Evolutionary conservation across 2,797 vertebrate species (phyloP).

Genomic region (Sebastes kiyomatsui): DNA sequence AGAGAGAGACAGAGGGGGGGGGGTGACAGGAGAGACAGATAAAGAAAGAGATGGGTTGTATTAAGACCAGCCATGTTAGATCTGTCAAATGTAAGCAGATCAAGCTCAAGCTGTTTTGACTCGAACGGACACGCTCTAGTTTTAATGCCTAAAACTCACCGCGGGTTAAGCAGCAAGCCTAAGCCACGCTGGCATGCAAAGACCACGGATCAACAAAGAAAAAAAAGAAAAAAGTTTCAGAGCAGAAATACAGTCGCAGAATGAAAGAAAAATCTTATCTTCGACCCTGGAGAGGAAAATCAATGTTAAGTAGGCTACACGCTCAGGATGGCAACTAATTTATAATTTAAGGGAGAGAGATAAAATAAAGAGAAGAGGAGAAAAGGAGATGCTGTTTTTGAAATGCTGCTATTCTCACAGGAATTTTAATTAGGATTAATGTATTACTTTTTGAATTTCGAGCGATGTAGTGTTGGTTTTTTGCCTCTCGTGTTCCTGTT

Average conservation of each 20-base stretch:
- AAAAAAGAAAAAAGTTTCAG: constrained; percentile 1
- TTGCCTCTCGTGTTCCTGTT: constrained; percentile 37
- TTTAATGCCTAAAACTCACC: constrained; percentile 26
- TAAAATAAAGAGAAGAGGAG: constrained; percentile 24
- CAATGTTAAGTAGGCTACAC: constrained; percentile 18
- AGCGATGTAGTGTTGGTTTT: constrained; percentile 50
- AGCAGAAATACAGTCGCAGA: not conserved
- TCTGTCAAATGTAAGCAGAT: constrained; percentile 52
- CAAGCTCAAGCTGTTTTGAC: constrained; percentile 34
- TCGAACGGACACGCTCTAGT: constrained; percentile 36
- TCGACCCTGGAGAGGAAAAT: constrained; percentile 43
- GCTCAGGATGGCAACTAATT: constrained; percentile 40
- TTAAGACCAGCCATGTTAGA: constrained; percentile 39
- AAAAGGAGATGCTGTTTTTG: constrained; percentile 19
- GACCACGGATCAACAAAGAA: constrained; percentile 16
- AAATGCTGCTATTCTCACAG: constrained; percentile 43
- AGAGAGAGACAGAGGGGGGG: not conserved
- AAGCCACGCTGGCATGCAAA: constrained; percentile 10
- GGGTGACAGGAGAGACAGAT: not conserved
- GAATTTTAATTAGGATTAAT: constrained; percentile 72
- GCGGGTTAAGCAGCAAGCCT: constrained; percentile 27
- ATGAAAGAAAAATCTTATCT: constrained; percentile 10
- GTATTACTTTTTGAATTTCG: constrained; percentile 66
- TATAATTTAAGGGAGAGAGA: constrained; percentile 37
- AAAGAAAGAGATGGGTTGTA: constrained; percentile 4